Conservation (phyloP, 2,888 invertebrate species). For the Hedychridium roseum region DNA sequence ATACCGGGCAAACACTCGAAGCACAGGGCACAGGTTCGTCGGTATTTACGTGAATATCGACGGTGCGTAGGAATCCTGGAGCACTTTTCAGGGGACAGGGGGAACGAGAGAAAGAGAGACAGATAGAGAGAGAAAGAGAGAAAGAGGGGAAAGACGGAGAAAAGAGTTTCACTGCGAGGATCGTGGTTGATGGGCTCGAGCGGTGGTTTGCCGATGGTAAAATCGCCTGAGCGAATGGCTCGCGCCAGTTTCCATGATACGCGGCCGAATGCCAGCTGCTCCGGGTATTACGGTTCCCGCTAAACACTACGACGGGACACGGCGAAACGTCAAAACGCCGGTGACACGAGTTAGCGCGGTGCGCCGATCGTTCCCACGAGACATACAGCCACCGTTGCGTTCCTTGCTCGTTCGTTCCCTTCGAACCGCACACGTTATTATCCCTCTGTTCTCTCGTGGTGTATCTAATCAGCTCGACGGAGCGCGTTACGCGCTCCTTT, state of each 20-base stretch:
- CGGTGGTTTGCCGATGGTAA: slow-evolving; percentile 37
- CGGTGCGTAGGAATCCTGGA: too few species aligned
- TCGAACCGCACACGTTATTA: neutral
- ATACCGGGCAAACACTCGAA: too few species aligned
- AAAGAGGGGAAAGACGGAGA: neutral
- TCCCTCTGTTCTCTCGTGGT: too few species aligned
- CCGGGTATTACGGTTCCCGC: too few species aligned
- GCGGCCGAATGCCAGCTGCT: slow-evolving; percentile 16
- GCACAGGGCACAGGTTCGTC: neutral
- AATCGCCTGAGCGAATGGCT: slow-evolving; percentile 38
- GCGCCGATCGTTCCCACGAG: neutral
- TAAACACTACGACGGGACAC: neutral
- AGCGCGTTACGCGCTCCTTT: too few species aligned
- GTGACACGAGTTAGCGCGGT: slow-evolving; percentile 13
- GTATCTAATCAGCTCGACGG: too few species aligned
- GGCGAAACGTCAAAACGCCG: slow-evolving; percentile 42
- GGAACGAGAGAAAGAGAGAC: slow-evolving; percentile 3
- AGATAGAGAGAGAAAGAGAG: slow-evolving; percentile 1
- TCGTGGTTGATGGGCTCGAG: slow-evolving; percentile 16
- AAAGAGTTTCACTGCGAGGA: slow-evolving; percentile 21
- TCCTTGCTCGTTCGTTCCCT: slow-evolving; percentile 10
- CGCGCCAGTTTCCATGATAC: slow-evolving; percentile 49
- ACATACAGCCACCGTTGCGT: too few species aligned
- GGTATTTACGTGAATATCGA: too few species aligned
- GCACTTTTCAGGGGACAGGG: too few species aligned